phyloP scores from a whole-genome alignment of 1,140 invertebrate genomes.

The Orussus abietinus region DNA sequence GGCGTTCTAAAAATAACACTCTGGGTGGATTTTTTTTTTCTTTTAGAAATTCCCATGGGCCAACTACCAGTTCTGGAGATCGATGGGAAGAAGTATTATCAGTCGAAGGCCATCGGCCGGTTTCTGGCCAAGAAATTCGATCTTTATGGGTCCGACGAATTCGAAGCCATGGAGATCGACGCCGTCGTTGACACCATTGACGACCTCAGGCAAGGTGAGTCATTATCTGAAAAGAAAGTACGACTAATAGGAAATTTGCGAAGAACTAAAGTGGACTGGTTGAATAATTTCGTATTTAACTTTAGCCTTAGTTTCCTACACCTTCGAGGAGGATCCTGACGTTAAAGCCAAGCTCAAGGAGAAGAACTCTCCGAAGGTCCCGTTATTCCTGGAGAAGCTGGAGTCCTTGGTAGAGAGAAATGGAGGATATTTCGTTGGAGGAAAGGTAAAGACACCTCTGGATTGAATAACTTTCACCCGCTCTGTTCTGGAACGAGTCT shows the following conservation, averaged over 20 bases:
- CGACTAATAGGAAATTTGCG: neutral
- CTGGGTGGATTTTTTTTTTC: constrained; percentile 5
- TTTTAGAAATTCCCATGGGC: constrained; percentile 34
- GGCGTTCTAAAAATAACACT: neutral
- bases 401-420: constrained; percentile 50
- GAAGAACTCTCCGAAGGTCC: constrained; percentile 25
- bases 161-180: constrained; percentile 33
- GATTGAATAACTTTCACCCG: too few relatives aligned
- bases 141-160: constrained; percentile 28
- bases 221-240: neutral
- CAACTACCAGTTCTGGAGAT: constrained; percentile 37
- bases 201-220: constrained; percentile 32
- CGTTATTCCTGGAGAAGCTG: constrained; percentile 47
- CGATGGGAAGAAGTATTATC: constrained; percentile 34
- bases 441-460: too few relatives aligned
- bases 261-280: neutral
- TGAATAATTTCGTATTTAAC: neutral
- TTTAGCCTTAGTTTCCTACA: constrained; percentile 13
- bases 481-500: too few relatives aligned
- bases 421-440: constrained; percentile 51
- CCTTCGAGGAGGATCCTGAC: constrained; percentile 27
- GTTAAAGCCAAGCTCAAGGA: constrained; percentile 33
- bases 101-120: constrained; percentile 35
- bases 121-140: constrained; percentile 38
- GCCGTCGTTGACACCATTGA: constrained; percentile 32